These are phyloP conservation scores for Tamias sibiricus DNA, from an alignment of 2,113 vertebrate species.

Conservation along the genomic window DNA sequence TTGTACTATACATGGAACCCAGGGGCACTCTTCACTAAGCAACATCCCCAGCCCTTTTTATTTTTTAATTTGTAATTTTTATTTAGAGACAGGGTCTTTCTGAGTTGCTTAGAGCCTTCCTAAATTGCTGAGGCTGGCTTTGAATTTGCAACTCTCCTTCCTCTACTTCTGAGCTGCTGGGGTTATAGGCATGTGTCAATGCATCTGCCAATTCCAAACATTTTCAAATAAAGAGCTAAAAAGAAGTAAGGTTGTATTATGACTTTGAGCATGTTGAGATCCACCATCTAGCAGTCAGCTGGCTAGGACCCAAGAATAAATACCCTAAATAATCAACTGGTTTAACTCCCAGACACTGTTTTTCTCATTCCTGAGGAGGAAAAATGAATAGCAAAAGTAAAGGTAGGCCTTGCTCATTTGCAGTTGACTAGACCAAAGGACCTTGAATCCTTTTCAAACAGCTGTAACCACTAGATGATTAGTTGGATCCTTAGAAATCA, in stretches of 20 bases:
- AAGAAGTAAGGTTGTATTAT: not conserved
- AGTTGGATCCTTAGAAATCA: constrained; percentile 35
- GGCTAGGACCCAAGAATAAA: not conserved
- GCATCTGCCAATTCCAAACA: not conserved
- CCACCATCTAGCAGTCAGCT: not conserved
- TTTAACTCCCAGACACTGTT: not conserved
- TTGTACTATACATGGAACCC: too few relatives aligned
- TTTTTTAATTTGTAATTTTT: too few relatives aligned
- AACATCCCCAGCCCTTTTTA: too few relatives aligned
- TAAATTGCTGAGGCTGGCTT: too few relatives aligned
- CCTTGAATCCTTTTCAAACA: constrained; percentile 59
- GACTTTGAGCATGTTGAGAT: not conserved
- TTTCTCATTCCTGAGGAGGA: not conserved
- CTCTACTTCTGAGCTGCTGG: too few relatives aligned
- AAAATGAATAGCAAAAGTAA: not conserved
- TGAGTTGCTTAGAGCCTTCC: not conserved
- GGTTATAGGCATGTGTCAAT: too few relatives aligned
- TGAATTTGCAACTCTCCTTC: too few relatives aligned
- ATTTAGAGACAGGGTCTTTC: too few relatives aligned
- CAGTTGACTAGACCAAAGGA: not conserved
- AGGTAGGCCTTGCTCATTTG: not conserved
- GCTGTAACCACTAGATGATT: constrained; percentile 13
- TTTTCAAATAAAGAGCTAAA: not conserved
- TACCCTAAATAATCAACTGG: not conserved
- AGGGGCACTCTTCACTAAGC: too few relatives aligned